phyloP scores from a whole-genome alignment of 2,113 vertebrate species.

The Osmerus eperlanus region DNA sequence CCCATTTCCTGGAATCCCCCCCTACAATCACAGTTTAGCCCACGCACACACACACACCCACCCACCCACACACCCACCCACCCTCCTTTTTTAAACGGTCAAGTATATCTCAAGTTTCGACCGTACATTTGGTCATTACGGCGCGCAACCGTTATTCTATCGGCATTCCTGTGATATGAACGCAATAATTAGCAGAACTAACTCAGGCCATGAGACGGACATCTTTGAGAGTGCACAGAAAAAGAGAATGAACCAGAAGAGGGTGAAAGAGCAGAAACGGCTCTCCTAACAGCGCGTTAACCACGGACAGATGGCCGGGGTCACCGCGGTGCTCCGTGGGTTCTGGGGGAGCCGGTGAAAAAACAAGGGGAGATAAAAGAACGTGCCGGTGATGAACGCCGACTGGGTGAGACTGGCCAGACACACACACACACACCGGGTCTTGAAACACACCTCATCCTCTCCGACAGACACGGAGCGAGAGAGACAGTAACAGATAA shows the following conservation, averaged over 20 bases:
- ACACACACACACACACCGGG: not conserved
- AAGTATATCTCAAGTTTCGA: slow-evolving; percentile 2
- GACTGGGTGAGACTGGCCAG: not conserved
- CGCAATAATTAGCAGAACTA: not conserved
- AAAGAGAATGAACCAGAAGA: not conserved
- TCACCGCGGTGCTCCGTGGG: not conserved
- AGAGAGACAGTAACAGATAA: not conserved
- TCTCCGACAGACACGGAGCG: not conserved
- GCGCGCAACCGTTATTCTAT: not conserved
- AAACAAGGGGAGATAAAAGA: not conserved
- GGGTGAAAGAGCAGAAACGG: not conserved
- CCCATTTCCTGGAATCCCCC: slow-evolving; percentile 5
- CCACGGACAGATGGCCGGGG: not conserved
- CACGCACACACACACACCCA: not conserved
- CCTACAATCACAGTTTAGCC: not conserved
- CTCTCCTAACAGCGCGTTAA: not conserved
- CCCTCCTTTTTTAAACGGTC: not conserved
- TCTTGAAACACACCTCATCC: not conserved
- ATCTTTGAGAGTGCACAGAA: not conserved
- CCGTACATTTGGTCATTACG: not conserved
- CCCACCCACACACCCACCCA: not conserved
- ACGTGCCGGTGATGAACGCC: not conserved
- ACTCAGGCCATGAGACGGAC: not conserved
- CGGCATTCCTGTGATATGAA: not conserved
- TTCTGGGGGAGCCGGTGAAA: not conserved